Evolutionary conservation across 2,888 invertebrate species (phyloP), one percentile per base, ranked within the genome.

Genomic region (Myopa testacea): DNA sequence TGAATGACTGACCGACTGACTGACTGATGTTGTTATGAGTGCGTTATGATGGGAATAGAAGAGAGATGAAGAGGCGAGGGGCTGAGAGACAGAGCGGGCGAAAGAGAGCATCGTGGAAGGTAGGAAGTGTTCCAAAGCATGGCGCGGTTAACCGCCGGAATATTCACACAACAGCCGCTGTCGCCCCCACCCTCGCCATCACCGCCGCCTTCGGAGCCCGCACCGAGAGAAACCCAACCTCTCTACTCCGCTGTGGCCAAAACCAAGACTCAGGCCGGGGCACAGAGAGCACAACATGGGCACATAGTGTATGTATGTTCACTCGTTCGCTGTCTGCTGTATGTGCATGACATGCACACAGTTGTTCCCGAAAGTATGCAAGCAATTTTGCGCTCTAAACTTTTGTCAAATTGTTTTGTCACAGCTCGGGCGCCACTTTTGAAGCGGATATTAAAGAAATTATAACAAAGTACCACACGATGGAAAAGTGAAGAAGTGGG

Each of bases 331-430:
- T n/a, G 14, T 6, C 58, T 58, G 58, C 58, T 58, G 16, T n/a
- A 45, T 45, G 38, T 65, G 62, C 62, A 62, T 19, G 62, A 26
- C 26, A 62, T 38, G 71, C 55, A 71, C 19, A n/a, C 72, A 58
- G 45, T 60, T 58, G 45, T 50, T 12, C 50, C 62, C 34, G 10
- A 68, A 75, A 75, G 75, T 40, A 75, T 75, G 67, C 68, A n/a
- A 68, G 75, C 68, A 75, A 75, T 75, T 75, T 75, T 67, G 60
- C 58, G 68, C 58, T 52, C 68, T 58, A 71, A 76, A 76, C 70
- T 76, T 76, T 76, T 76, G 76, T 70, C 76, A 76, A 76, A 76
- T 76, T 76, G 71, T 76, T 76, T 63, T 62, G 76, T 52, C 65
- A 71, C 76, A 76, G 76, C 76, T 76, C 70, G 70, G 62, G 69